These are phyloP conservation scores for Micropoecilia bifurca DNA, from an alignment of 2,797 vertebrate genomes.

Conservation along the genomic window DNA sequence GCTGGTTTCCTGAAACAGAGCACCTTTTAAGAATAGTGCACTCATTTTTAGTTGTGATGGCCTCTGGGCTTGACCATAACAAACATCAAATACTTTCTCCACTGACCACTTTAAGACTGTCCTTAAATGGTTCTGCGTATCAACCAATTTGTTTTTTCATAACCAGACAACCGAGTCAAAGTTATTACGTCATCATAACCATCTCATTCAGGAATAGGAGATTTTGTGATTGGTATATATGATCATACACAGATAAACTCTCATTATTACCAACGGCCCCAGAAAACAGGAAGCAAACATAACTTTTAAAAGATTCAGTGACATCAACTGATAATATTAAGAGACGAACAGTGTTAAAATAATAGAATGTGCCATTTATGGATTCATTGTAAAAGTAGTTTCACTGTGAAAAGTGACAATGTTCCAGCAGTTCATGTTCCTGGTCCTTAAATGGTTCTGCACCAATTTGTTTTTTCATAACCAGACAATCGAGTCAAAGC, in stretches of 20 bases:
- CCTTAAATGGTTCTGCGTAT: not conserved
- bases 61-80: not conserved
- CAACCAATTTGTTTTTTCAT: not conserved
- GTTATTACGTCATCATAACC: not conserved
- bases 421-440: not conserved
- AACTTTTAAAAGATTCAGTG: not conserved
- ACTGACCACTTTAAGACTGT: not conserved
- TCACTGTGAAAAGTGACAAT: not conserved
- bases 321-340: not conserved
- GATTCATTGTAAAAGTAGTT: not conserved
- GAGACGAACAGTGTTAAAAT: not conserved
- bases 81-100: not conserved
- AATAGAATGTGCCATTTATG: not conserved
- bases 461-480: not conserved
- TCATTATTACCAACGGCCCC: not conserved
- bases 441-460: not conserved
- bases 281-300: not conserved
- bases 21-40: not conserved
- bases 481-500: not conserved
- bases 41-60: not conserved
- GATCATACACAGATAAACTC: not conserved
- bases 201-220: not conserved
- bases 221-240: not conserved
- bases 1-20: not conserved
- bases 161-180: not conserved